Evolutionary conservation across 2,888 invertebrate genomes (phyloP).

Genomic region (Caenorhabditis angaria): DNA sequence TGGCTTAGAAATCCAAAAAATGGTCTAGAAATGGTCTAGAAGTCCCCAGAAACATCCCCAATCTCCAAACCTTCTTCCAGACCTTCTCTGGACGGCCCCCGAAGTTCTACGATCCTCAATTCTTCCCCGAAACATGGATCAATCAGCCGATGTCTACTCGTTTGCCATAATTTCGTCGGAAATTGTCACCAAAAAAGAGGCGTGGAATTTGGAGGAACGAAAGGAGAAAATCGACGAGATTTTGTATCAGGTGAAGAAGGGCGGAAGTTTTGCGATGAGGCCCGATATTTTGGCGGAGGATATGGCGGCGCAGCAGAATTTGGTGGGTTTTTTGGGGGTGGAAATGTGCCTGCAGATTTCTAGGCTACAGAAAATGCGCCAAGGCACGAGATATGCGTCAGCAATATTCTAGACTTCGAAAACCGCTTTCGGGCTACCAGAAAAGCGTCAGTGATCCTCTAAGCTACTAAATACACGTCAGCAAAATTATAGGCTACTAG

Average conservation of each 20-base stretch:
- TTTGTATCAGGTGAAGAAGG: conserved; percentile 59
- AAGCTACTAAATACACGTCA: too few relatives aligned
- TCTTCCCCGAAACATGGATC: conserved; percentile 22
- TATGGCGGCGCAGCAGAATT: conserved; percentile 30
- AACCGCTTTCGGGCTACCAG: too few relatives aligned
- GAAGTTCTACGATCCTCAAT: conserved; percentile 53
- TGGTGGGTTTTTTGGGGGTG: too few relatives aligned
- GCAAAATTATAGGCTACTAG: too few relatives aligned
- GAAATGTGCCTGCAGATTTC: conserved; percentile 56
- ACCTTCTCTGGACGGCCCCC: conserved; percentile 64
- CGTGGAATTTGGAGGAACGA: conserved; percentile 58
- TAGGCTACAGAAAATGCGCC: conserved; percentile 59
- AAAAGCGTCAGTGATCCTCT: too few relatives aligned
- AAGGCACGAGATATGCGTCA: conserved; percentile 39
- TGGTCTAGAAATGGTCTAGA: too few relatives aligned
- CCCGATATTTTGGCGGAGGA: conserved; percentile 47
- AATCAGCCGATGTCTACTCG: conserved; percentile 62
- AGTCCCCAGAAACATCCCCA: too few relatives aligned
- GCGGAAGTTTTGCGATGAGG: conserved; percentile 38
- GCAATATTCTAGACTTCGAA: too few relatives aligned
- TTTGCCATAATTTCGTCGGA: conserved; percentile 67
- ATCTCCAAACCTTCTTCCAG: too few relatives aligned
- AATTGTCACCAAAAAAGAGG: conserved; percentile 59
- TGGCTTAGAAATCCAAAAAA: too few relatives aligned
- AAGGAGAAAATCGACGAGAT: conserved; percentile 52